Evolutionary conservation across 2,888 invertebrate genomes (phyloP), one percentile per base, ranked within the genome.

Genomic region (Zootermopsis nevadensis): DNA sequence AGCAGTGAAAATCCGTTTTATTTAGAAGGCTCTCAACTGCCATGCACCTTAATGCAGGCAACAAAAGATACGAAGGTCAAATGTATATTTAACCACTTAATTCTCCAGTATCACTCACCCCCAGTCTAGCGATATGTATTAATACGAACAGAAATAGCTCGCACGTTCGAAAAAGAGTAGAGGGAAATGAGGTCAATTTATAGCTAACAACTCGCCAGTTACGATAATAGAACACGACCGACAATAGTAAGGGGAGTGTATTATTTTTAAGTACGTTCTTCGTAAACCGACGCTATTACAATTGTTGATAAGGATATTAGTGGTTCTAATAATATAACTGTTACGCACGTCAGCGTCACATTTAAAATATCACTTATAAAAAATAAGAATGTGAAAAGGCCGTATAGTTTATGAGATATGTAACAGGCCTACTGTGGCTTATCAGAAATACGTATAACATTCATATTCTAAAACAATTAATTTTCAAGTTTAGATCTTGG

Each of bases 11-110:
- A 19, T 48, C 48, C 48, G 12, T 19, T 48, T 19, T 48, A 19
- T 48, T 48, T 19, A 15, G 38, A 42, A 3, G 3, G 15, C 19
- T 15, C 3, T 15, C 19, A 12, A 48, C 48, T 48, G 12, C 19
- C 48, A 48, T 19, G 48, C 48, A 48, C 12, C 48, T 15, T 15
- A 48, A 19, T 15, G 48, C 19, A 15, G 15, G 48, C 1, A 15
- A 15, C 48, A 48, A n/a, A n/a, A 48, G 19, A 48, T 19, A 48
- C 3, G 48, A 48, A 48, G 48, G 48, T 19, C 48, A 48, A 15
- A 19, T 19, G 48, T 66, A 66, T 66, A 66, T 66, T 66, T 66
- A 66, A 66, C 66, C 66, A 12, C 66, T 66, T 66, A 66, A 66
- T 66, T 27, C 19, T 1, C 66, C 27, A 66, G 27, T 66, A 66